phyloP scores from a whole-genome alignment of 1,140 invertebrate genomes.

The roundworm (Caenorhabditis elegans) region DNA sequence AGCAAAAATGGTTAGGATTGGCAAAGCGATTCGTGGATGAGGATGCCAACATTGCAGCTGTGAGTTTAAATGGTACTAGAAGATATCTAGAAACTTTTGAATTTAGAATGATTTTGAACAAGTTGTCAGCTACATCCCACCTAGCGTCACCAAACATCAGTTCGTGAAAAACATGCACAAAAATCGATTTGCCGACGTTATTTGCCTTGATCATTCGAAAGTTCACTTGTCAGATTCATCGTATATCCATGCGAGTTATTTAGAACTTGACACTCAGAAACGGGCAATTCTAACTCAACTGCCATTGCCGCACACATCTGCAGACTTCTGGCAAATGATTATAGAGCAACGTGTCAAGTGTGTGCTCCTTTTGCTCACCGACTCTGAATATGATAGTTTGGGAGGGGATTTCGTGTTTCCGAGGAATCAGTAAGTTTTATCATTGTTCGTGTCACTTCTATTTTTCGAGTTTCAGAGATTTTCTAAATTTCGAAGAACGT shows the following conservation, averaged over 20 bases:
- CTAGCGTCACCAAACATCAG: background rate
- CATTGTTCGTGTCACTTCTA: background rate
- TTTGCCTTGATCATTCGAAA: constrained; percentile 16
- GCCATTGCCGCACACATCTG: background rate
- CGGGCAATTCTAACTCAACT: constrained; percentile 13
- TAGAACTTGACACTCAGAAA: background rate
- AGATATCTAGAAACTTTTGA: background rate
- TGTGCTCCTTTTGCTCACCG: constrained; percentile 13
- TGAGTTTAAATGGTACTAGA: background rate
- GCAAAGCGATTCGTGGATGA: background rate
- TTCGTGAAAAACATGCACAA: constrained; percentile 4
- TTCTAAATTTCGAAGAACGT: constrained; percentile 21
- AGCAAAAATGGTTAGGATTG: background rate
- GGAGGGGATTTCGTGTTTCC: constrained; percentile 15
- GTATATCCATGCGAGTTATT: constrained; percentile 23
- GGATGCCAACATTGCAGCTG: background rate
- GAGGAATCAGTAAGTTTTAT: background rate
- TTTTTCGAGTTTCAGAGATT: background rate
- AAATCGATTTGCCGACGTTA: constrained; percentile 24
- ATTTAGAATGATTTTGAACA: constrained; percentile 17
- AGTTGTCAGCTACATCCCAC: constrained; percentile 16
- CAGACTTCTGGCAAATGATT: constrained; percentile 36
- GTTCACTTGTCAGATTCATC: background rate
- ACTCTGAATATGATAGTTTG: background rate
- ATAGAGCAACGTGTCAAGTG: constrained; percentile 2